Percentiles rank a stretch among this genome's conserved stretches.
phyloP scores from a whole-genome alignment of 2,888 invertebrate species.

The Antitype chi region DNA sequence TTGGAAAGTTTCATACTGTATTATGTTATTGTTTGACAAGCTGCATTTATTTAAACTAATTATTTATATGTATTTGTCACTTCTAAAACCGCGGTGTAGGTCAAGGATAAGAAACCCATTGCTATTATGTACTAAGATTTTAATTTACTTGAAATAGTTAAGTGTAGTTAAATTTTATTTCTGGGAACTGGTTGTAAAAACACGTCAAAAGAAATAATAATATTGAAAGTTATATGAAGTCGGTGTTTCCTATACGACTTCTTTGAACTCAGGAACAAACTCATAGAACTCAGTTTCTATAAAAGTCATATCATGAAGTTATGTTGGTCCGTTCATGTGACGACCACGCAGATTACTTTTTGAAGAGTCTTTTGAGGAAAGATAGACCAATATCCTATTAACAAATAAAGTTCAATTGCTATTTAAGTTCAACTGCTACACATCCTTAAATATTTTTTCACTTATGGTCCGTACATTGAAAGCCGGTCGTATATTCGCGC shows the following conservation, averaged over 20 bases:
- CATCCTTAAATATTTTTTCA: constrained; percentile 36
- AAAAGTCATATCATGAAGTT: neutral
- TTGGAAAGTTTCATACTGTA: neutral
- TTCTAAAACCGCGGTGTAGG: neutral
- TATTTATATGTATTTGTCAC: neutral
- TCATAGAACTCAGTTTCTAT: neutral
- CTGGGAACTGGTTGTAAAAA: neutral
- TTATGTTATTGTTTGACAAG: neutral
- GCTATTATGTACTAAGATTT: neutral
- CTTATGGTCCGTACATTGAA: constrained; percentile 21
- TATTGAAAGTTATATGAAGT: neutral
- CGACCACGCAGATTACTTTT: neutral
- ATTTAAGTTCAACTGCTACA: neutral
- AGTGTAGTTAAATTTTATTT: neutral
- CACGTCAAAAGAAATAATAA: neutral
- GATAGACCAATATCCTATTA: neutral
- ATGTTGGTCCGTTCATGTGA: neutral
- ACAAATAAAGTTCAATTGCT: neutral
- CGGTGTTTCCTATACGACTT: neutral
- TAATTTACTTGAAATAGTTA: neutral
- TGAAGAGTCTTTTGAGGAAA: neutral
- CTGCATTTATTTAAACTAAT: too few relatives aligned
- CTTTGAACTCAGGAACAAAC: neutral
- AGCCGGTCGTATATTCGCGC: constrained; percentile 49
- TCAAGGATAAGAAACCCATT: neutral